Conservation (phyloP, 2,113 vertebrate genomes). For the Onychostoma macrolepis region DNA sequence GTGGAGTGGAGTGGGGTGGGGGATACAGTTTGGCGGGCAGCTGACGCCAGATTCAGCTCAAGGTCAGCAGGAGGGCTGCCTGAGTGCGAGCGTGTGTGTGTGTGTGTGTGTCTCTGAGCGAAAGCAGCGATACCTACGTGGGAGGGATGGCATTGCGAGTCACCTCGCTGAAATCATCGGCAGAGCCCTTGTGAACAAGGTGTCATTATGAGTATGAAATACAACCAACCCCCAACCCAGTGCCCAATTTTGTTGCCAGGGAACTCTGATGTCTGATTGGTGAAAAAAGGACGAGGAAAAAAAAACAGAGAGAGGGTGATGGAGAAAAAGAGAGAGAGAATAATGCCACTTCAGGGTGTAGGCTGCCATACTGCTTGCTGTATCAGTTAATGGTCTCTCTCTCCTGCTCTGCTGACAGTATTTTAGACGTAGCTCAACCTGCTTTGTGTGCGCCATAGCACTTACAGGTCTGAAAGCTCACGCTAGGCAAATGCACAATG, state of each 20-base stretch:
- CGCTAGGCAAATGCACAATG: slow-evolving; percentile 45
- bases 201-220: slow-evolving; percentile 52
- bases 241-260: slow-evolving; percentile 48
- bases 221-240: slow-evolving; percentile 16
- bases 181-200: slow-evolving; percentile 49
- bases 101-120: background rate
- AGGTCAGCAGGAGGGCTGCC: slow-evolving; percentile 57
- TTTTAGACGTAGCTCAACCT: slow-evolving; percentile 51
- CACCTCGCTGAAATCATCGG: slow-evolving; percentile 51
- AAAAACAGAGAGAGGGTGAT: background rate
- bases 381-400: slow-evolving; percentile 54
- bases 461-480: slow-evolving; percentile 53
- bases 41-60: slow-evolving; percentile 59
- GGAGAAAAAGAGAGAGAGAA: background rate
- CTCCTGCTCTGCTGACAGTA: slow-evolving; percentile 55
- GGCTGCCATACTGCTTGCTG: slow-evolving; percentile 49
- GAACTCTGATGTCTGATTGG: slow-evolving; percentile 49
- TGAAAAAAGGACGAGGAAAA: background rate
- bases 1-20: slow-evolving; percentile 5
- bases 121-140: slow-evolving; percentile 6
- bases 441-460: slow-evolving; percentile 54
- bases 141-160: slow-evolving; percentile 43
- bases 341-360: slow-evolving; percentile 52
- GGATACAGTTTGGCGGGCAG: slow-evolving; percentile 50
- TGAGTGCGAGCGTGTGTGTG: slow-evolving; percentile 7